Evolutionary conservation across 2,113 vertebrate species (phyloP).

Genomic region (Tinamus guttatus): DNA sequence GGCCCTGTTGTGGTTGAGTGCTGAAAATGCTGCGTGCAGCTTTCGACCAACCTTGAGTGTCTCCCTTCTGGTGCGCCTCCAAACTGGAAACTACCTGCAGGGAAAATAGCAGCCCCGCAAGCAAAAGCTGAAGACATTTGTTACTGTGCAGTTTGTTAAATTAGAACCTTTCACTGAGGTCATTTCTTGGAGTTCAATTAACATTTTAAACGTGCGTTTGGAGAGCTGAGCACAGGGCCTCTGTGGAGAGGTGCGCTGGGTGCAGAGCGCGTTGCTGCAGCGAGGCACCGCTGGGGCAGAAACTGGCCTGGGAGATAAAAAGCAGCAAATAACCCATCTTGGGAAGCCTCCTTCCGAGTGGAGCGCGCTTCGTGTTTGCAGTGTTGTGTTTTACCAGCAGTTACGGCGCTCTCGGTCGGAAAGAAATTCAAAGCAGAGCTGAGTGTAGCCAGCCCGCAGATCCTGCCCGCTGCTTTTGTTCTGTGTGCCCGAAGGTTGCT

Average conservation of each 20-base stretch:
- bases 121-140: background rate
- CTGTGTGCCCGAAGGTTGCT: background rate
- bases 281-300: background rate
- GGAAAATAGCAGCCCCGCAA: conserved; percentile 46
- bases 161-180: conserved; percentile 61
- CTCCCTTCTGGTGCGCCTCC: conserved; percentile 20
- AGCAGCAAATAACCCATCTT: background rate
- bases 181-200: conserved; percentile 65
- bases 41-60: conserved; percentile 1
- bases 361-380: background rate
- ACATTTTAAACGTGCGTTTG: conserved; percentile 49
- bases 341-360: background rate
- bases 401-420: background rate
- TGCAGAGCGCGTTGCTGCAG: background rate
- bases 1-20: background rate
- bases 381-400: conserved; percentile 26
- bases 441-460: background rate
- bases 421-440: background rate
- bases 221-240: background rate
- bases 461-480: background rate
- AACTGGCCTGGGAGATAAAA: conserved; percentile 33
- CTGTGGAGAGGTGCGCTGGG: background rate
- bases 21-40: background rate
- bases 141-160: conserved; percentile 63
- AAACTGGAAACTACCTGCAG: conserved; percentile 19